Base-by-base conservation (phyloP, 2,888 invertebrate species). In the Sinohyriopsis cumingii region DNA sequence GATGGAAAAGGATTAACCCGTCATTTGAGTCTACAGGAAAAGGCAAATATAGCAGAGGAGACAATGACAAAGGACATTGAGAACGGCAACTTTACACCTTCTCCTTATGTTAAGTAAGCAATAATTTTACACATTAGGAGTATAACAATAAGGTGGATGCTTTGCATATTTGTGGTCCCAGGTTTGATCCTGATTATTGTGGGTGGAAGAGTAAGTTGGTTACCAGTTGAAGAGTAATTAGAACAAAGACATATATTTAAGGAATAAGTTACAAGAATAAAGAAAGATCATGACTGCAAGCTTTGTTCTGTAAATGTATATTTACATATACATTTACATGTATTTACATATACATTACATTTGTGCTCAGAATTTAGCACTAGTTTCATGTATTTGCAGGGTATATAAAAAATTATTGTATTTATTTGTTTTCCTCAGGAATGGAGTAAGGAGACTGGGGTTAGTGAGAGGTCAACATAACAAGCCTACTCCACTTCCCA, bases 21-120 rank as follows among this genome's bases (percentile, higher is more conserved):
- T 25, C 81, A 82, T 65, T 67, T 75, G 15, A 82, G 82, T 71
- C 67, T 81, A 59, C 79, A 81, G 53, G 85, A 85, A 65, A 84
- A 82, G 66, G 77, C 80, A 6, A 65, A 67, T 33, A 67, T 63
- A 53, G 82, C 81, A 57, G 84, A 84, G 61, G 81, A 83, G 55
- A 68, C 69, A 57, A 76, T 79, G 80, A 67, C 76, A 24, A 73
- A 70, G 61, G 81, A 80, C 22, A 71, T 78, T 15, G 82, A 81
- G 25, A 69, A 68, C 62, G 81, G 81, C 25, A 61, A 71, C 45
- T 77, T 77, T 66, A 74, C 76, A 24, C 81, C 79, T 1, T 67
- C 75, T 59, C 78, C 77, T 20, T 72, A 75, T 67, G 63, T 71
- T 15, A 78, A 78, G 81, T 81, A 69, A 68, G 76, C 68, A 22